These are phyloP conservation scores for Parthenolecanium corni DNA, from an alignment of 2,888 invertebrate genomes.

Conservation along the genomic window DNA sequence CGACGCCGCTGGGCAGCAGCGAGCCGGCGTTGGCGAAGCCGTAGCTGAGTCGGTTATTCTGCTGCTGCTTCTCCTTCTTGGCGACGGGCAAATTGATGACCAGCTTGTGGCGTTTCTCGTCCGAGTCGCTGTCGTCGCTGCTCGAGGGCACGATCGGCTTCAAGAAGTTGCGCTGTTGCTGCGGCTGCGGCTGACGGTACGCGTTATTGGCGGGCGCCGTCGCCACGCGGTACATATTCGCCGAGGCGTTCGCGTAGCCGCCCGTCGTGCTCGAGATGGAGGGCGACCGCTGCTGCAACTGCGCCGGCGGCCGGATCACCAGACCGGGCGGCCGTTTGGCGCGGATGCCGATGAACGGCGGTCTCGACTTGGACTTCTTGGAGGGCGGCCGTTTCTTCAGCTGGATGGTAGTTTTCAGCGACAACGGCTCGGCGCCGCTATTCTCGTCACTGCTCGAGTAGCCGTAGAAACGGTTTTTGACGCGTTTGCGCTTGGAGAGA, in stretches of 20 bases:
- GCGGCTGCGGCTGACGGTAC: background rate
- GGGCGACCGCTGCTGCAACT: background rate
- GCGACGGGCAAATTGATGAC: constrained; percentile 8
- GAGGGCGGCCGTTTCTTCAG: constrained; percentile 7
- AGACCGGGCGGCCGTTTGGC: background rate
- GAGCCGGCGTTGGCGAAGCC: background rate
- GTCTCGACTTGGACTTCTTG: constrained; percentile 14
- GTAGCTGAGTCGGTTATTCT: background rate
- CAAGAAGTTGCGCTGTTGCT: background rate
- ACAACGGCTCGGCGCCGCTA: background rate
- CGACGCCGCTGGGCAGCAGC: background rate
- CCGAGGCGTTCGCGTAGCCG: background rate
- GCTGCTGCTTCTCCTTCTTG: background rate
- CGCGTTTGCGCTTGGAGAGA: constrained; percentile 64
- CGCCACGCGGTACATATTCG: background rate
- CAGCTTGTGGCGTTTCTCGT: constrained; percentile 13
- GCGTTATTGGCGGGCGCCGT: background rate
- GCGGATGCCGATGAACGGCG: constrained; percentile 11
- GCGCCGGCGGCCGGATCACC: background rate
- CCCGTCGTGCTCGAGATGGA: background rate
- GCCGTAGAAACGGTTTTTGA: constrained; percentile 77
- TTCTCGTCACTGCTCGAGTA: constrained; percentile 73
- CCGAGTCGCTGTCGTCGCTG: constrained; percentile 24
- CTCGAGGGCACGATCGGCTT: background rate
- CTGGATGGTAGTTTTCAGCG: background rate